These are phyloP conservation scores for Gnatocerus cornutus DNA, from an alignment of 2,888 invertebrate genomes.

Conservation along the genomic window DNA sequence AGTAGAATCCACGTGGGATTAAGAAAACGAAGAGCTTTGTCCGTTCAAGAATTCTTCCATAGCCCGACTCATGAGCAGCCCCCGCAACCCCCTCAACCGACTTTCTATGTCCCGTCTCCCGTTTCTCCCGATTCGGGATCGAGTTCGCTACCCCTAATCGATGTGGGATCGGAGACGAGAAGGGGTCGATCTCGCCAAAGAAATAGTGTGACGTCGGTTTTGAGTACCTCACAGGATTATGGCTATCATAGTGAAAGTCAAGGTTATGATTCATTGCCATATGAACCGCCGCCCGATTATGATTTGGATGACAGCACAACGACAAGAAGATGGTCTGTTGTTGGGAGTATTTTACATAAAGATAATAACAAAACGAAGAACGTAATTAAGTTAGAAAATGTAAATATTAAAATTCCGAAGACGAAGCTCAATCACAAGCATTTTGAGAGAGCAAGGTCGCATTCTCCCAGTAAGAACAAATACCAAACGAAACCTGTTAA, in stretches of 20 bases:
- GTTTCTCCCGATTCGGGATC: conserved; percentile 56
- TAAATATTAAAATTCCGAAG: conserved; percentile 67
- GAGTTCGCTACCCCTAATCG: conserved; percentile 55
- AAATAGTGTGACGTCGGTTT: conserved; percentile 54
- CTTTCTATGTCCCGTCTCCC: conserved; percentile 83
- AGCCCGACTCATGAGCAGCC: conserved; percentile 70
- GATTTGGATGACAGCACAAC: conserved; percentile 61
- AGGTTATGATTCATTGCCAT: conserved; percentile 65
- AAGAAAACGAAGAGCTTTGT: conserved; percentile 78
- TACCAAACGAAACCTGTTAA: conserved; percentile 59
- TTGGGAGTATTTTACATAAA: conserved; percentile 61
- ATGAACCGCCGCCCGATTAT: conserved; percentile 70
- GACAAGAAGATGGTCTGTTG: conserved; percentile 66
- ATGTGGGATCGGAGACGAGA: conserved; percentile 41
- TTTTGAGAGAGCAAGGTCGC: conserved; percentile 67
- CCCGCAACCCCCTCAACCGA: conserved; percentile 71
- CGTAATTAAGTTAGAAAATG: conserved; percentile 58
- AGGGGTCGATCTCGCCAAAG: conserved; percentile 61
- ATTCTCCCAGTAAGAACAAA: conserved; percentile 68
- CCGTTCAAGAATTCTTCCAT: conserved; percentile 79
- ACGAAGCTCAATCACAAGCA: conserved; percentile 64
- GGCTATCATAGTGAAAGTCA: conserved; percentile 67
- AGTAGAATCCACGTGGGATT: conserved; percentile 82
- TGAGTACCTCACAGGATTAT: conserved; percentile 60
- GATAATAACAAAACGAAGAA: conserved; percentile 47